Base-by-base conservation (phyloP, 2,797 vertebrate genomes). In the Phataginus tetradactyla region DNA sequence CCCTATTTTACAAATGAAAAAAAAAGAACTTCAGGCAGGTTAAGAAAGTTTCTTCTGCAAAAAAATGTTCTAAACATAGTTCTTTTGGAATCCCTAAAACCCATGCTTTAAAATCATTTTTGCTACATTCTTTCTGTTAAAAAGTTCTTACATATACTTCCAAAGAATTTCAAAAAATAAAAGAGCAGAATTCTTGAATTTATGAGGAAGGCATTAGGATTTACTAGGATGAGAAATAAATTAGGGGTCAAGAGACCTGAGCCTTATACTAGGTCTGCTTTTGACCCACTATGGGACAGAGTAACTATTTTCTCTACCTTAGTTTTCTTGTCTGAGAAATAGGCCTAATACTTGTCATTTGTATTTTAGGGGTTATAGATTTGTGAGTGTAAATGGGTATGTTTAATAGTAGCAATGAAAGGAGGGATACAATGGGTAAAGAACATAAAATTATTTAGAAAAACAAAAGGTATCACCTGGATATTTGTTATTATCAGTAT, bases 81-180 rank as follows among this genome's bases (percentile, higher is more conserved):
- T 80, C 23, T 91, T 86, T 78, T 45, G 11, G 59, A 69, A 90
- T 78, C 3, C 23, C 14, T 0, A 87, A 89, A 93, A 57, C 3
- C 14, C n/a, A 61, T 69, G 5, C 32, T 81, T 92, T 74, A 96
- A 84, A 84, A 90, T 51, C 69, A 93, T 72, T 51, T 45, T 49
- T 20, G 29, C 23, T 72, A 81, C 1, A 79, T 3, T 20, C 32
- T 49, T 75, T 95, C 91, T 37, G 45, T 34, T 37, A 27, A 64
- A 91, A 87, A 20, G 3, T 61, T 81, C 15, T 74, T 84, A 20
- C 29, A 25, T 71, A 37, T 90, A 53, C 3, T 15, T 20, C 49
- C 45, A 86, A 61, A 25, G 14, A 93, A 94, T 85, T 87, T 81
- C 5, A 87, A 91, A 94, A 45, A 92, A 53, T 39, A 78, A 90